A percentile compares a stretch with the other conserved stretches of the same genome.
phyloP scores from a whole-genome alignment of 2,113 vertebrate genomes.

The Speoplatyrhinus poulsoni region DNA sequence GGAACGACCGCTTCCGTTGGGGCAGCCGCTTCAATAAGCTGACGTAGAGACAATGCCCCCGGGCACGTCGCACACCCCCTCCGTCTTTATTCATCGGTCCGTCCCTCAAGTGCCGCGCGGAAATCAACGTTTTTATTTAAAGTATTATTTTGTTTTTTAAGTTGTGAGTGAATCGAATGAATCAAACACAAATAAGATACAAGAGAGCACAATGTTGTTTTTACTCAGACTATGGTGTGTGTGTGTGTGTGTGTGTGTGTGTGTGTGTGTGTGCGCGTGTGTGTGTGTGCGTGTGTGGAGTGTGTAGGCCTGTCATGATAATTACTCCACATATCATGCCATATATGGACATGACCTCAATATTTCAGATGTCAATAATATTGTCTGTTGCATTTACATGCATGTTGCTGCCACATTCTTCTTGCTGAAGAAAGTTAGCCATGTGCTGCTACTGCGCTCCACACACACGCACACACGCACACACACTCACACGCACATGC shows the following conservation, averaged over 20 bases:
- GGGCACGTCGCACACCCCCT: slow-evolving; percentile 29
- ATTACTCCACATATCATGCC: too few relatives aligned
- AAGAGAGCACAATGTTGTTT: slow-evolving; percentile 62
- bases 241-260: slow-evolving; percentile 10
- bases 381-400: too few relatives aligned
- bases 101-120: slow-evolving; percentile 58
- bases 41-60: slow-evolving; percentile 34
- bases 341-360: too few relatives aligned
- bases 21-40: slow-evolving; percentile 37
- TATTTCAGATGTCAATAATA: too few relatives aligned
- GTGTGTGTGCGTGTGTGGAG: too few relatives aligned
- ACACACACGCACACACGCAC: too few relatives aligned
- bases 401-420: too few relatives aligned
- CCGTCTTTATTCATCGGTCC: slow-evolving; percentile 24
- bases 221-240: slow-evolving; percentile 14
- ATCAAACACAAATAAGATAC: slow-evolving; percentile 46
- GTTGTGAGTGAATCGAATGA: slow-evolving; percentile 62
- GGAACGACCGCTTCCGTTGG: slow-evolving; percentile 89
- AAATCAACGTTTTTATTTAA: slow-evolving; percentile 58
- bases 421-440: too few relatives aligned
- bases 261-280: background rate
- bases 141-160: slow-evolving; percentile 65
- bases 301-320: too few relatives aligned
- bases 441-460: too few relatives aligned
- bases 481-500: too few relatives aligned